phyloP scores from a whole-genome alignment of 2,797 vertebrate genomes.

The Enteromius unitaeniatus region DNA sequence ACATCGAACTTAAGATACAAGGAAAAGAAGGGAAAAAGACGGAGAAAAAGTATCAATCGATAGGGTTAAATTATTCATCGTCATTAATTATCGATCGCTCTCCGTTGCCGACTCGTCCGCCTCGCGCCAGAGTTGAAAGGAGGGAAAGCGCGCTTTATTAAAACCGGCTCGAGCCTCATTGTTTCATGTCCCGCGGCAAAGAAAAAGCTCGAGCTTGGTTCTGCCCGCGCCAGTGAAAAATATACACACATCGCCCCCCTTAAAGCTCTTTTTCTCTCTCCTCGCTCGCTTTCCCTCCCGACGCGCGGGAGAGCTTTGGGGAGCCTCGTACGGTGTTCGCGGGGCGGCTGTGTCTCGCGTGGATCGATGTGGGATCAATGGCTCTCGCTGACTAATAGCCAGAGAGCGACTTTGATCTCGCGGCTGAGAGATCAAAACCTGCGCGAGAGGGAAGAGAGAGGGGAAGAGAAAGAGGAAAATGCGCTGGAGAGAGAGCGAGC shows the following conservation, averaged over 20 bases:
- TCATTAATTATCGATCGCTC: slow-evolving; percentile 94
- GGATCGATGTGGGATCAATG: slow-evolving; percentile 90
- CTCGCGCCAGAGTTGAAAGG: slow-evolving; percentile 90
- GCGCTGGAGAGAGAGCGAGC: slow-evolving; percentile 80
- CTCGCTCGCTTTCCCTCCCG: slow-evolving; percentile 69
- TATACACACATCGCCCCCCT: slow-evolving; percentile 62
- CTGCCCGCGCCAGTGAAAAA: slow-evolving; percentile 77
- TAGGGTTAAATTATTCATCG: slow-evolving; percentile 93
- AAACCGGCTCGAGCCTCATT: slow-evolving; percentile 89
- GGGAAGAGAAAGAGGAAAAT: slow-evolving; percentile 67
- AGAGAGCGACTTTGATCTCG: slow-evolving; percentile 90
- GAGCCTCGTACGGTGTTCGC: slow-evolving; percentile 83
- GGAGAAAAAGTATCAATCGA: slow-evolving; percentile 87
- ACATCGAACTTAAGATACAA: slow-evolving; percentile 80
- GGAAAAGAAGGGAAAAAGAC: slow-evolving; percentile 75
- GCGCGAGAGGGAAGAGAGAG: slow-evolving; percentile 76
- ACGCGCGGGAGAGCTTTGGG: slow-evolving; percentile 83
- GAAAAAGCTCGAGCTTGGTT: slow-evolving; percentile 84
- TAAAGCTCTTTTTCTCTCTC: slow-evolving; percentile 55
- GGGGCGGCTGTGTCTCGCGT: slow-evolving; percentile 85
- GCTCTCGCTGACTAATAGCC: slow-evolving; percentile 89
- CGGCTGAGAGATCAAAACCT: slow-evolving; percentile 88
- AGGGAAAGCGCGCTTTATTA: slow-evolving; percentile 89
- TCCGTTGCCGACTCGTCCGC: slow-evolving; percentile 88
- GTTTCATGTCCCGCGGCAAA: slow-evolving; percentile 92